phyloP scores from a whole-genome alignment of 2,113 vertebrate genomes.

The Talpa occidentalis region DNA sequence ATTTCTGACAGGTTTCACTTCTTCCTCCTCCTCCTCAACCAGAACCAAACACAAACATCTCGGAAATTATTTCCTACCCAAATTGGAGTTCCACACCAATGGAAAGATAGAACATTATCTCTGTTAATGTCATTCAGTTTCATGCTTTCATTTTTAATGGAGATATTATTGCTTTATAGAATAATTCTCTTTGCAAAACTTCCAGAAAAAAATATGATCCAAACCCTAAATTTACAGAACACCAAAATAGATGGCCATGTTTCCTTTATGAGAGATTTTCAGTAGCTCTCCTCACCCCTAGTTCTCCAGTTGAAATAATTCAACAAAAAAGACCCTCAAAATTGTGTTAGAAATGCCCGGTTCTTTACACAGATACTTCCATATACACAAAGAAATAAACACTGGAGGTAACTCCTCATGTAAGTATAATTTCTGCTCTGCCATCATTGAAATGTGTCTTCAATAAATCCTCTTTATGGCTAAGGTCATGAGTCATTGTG shows the following conservation, averaged over 20 bases:
- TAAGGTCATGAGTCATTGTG: constrained; percentile 47
- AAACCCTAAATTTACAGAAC: constrained; percentile 47
- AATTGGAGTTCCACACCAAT: constrained; percentile 49
- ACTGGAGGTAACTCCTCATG: constrained; percentile 62
- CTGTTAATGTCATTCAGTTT: constrained; percentile 48
- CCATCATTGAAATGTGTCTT: constrained; percentile 68
- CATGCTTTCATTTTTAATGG: constrained; percentile 36
- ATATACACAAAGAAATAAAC: constrained; percentile 67
- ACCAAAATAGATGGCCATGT: neutral
- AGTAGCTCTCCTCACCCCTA: neutral
- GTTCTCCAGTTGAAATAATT: constrained; percentile 76
- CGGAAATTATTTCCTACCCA: constrained; percentile 53
- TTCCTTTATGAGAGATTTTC: constrained; percentile 57
- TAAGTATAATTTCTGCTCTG: constrained; percentile 50
- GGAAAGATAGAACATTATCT: constrained; percentile 56
- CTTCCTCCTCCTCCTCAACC: neutral
- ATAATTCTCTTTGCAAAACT: constrained; percentile 75
- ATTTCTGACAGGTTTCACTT: neutral
- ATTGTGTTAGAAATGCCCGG: constrained; percentile 72
- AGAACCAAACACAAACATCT: constrained; percentile 57
- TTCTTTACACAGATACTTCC: constrained; percentile 72
- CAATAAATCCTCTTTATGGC: constrained; percentile 65
- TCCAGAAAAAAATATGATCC: constrained; percentile 69
- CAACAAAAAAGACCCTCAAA: constrained; percentile 60
- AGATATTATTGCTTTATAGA: constrained; percentile 59